A percentile compares a stretch with the other conserved stretches of the same genome.
Conservation (phyloP, 2,797 vertebrate species). For the Leuciscus waleckii region DNA sequence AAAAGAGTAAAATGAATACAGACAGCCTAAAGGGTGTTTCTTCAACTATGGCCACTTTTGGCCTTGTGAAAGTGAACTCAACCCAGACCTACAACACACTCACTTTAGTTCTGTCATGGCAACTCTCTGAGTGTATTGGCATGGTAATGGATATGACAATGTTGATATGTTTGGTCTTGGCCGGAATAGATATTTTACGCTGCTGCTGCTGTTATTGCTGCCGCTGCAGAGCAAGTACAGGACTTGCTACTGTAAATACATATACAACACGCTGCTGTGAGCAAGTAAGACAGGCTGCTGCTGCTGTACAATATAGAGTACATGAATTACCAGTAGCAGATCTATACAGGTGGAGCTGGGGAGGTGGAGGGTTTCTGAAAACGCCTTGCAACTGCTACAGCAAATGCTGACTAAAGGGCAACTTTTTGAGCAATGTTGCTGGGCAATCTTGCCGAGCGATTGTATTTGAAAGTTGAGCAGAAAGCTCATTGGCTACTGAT, state of each 20-base stretch:
- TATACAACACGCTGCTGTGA: background rate
- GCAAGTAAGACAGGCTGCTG: background rate
- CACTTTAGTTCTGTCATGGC: background rate
- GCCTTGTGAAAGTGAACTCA: slow-evolving; percentile 1
- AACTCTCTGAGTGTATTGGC: background rate
- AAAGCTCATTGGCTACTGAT: background rate
- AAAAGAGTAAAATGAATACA: background rate
- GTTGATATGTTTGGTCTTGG: background rate
- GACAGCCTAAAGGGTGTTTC: background rate
- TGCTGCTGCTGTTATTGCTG: background rate
- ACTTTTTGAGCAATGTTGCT: no score
- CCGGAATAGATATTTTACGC: background rate
- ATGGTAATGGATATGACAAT: background rate
- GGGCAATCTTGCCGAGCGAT: no score
- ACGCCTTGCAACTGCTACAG: background rate
- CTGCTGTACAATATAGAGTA: background rate
- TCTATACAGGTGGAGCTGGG: background rate
- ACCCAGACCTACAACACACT: background rate
- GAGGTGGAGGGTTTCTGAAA: background rate
- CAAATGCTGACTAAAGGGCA: background rate
- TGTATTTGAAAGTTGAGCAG: background rate
- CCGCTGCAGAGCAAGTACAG: background rate
- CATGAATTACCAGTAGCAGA: background rate
- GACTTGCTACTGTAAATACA: background rate
- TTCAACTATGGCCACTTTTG: background rate